These are phyloP conservation scores for Ruditapes philippinarum DNA, from an alignment of 1,140 invertebrate species.

Conservation along the genomic window DNA sequence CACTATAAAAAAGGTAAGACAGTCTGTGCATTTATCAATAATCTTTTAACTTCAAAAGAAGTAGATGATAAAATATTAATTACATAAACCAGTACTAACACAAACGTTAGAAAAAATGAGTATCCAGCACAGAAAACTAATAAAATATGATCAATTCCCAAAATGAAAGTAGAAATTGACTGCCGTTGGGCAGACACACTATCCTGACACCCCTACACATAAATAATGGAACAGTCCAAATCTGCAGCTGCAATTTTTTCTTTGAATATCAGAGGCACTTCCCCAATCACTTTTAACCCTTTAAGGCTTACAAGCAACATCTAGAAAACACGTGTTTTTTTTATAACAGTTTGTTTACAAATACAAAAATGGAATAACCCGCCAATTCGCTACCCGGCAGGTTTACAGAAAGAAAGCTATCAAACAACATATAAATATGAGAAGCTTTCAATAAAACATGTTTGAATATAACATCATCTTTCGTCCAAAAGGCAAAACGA, in stretches of 20 bases:
- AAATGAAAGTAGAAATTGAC: constrained; percentile 23
- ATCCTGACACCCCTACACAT: constrained; percentile 51
- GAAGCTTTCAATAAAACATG: not conserved
- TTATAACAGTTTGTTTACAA: constrained; percentile 53
- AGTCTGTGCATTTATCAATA: no score
- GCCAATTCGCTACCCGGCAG: constrained; percentile 48
- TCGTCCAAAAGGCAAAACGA: not conserved
- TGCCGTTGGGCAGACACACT: not conserved
- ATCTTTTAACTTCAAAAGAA: no score
- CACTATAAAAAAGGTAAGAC: no score
- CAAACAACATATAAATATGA: not conserved
- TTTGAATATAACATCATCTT: not conserved
- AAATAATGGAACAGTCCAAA: constrained; percentile 48
- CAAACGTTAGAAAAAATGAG: no score
- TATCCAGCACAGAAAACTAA: no score
- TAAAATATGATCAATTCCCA: no score
- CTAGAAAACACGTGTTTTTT: constrained; percentile 57
- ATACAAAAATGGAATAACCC: constrained; percentile 62
- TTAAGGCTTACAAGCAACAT: not conserved
- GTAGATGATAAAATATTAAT: no score
- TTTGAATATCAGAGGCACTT: not conserved
- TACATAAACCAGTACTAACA: no score
- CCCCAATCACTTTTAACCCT: not conserved
- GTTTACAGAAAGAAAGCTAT: not conserved
- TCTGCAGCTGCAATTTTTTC: not conserved